Evolutionary conservation across 1,140 invertebrate species (phyloP), one percentile per base, ranked within the genome.

Genomic region (Tetranychus urticae): DNA sequence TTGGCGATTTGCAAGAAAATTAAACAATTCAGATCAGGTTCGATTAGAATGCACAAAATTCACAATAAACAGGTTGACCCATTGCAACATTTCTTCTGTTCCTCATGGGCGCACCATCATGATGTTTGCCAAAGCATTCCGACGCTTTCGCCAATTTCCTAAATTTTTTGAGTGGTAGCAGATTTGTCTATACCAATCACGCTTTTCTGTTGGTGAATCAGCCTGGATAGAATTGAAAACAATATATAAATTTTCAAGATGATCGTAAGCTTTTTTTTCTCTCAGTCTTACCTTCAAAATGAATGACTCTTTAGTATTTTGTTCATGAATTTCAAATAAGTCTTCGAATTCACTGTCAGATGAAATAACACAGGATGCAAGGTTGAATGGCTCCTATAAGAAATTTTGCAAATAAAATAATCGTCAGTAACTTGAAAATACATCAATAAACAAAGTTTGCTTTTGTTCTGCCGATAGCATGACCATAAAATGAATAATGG

Each of bases 251-350:
- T 8, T 14, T 47, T n/a, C 46, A 14, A n/a, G 46, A 47, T 14
- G 46, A 47, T 1, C 13, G 46, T 2, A n/a, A n/a, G 59, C 50
- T 23, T 23, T 37, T 39, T 62, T 3, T 42, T 37, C n/a, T 56
- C 58, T 47, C 31, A 54, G 3, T 60, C 62, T 63, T 76, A 92
- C 88, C 82, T 93, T 93, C 73, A 94, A 86, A 70, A 92, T 84
- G 74, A 84, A 90, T 56, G 88, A 85, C 70, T 94, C 89, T 74
- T 89, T 90, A 58, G 85, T 87, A 64, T 83, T 80, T 63, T 91
- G 80, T 74, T 94, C 89, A 73, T 92, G 86, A 66, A 96, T 80
- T 78, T 96, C 90, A 73, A 96, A 92, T 71, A 88, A 89, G 72
- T 92, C 88, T 70, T 88, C 85, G 68, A 82, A 81, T 68, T 89